Conservation (phyloP, 2,113 vertebrate genomes). For the Lynx canadensis region DNA sequence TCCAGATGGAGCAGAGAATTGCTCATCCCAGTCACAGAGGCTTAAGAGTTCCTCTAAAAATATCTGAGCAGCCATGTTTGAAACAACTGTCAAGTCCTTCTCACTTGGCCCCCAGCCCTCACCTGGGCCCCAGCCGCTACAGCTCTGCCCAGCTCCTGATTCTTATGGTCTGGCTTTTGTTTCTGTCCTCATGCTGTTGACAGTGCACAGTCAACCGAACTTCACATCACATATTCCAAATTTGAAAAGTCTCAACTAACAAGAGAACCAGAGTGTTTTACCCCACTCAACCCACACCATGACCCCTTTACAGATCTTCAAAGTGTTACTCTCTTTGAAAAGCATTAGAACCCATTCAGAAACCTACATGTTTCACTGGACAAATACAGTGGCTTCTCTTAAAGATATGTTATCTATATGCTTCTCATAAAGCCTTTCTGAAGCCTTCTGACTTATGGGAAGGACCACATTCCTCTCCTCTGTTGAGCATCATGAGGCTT, state of each 20-base stretch:
- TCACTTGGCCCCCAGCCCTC: constrained; percentile 3
- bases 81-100: background rate
- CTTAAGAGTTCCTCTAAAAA: constrained; percentile 45
- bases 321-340: background rate
- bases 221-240: background rate
- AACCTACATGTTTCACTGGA: background rate
- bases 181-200: background rate
- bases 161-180: background rate
- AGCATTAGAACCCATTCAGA: background rate
- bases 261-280: background rate
- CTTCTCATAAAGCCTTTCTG: constrained; percentile 43
- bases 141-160: background rate
- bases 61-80: background rate
- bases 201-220: background rate
- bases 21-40: background rate
- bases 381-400: background rate
- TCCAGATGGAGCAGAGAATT: background rate
- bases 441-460: background rate
- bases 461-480: background rate
- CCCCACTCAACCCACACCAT: background rate
- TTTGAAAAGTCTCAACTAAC: background rate
- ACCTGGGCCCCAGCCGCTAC: background rate
- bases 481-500: background rate
- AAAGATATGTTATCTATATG: background rate
- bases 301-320: background rate